Percentiles rank a stretch among this genome's conserved stretches.
Evolutionary conservation across 2,888 invertebrate genomes (phyloP).

Genomic region (Uloborus plumipes): DNA sequence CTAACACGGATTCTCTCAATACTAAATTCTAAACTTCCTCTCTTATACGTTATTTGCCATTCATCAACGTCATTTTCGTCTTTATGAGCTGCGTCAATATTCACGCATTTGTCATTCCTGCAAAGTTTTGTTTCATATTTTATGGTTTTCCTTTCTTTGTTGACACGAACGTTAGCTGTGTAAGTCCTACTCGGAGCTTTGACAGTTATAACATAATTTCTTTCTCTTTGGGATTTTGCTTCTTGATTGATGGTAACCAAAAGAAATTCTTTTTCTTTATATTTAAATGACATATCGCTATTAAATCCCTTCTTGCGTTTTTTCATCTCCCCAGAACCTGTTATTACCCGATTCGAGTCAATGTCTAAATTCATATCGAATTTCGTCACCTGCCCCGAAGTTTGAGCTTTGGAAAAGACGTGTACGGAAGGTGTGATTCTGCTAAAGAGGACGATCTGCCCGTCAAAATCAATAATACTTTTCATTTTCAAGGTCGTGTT

Average conservation of each 20-base stretch:
- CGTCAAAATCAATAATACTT: slow-evolving; percentile 44
- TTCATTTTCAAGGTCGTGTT: slow-evolving; percentile 39
- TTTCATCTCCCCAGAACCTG: slow-evolving; percentile 38
- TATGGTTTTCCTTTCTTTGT: slow-evolving; percentile 43
- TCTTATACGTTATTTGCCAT: slow-evolving; percentile 36
- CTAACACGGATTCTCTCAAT: slow-evolving; percentile 35
- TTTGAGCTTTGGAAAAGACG: slow-evolving; percentile 38
- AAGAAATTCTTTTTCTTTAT: slow-evolving; percentile 43
- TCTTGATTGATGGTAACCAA: slow-evolving; percentile 36
- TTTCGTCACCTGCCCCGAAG: slow-evolving; percentile 24
- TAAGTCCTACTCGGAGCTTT: slow-evolving; percentile 26
- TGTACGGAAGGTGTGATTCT: slow-evolving; percentile 47
- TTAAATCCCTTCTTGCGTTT: slow-evolving; percentile 52
- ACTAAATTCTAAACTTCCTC: slow-evolving; percentile 30
- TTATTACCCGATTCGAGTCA: slow-evolving; percentile 25
- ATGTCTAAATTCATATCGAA: slow-evolving; percentile 36
- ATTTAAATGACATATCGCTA: slow-evolving; percentile 44
- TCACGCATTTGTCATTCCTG: slow-evolving; percentile 37
- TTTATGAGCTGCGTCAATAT: slow-evolving; percentile 33
- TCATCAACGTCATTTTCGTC: slow-evolving; percentile 30
- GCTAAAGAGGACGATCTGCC: slow-evolving; percentile 11
- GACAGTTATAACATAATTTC: slow-evolving; percentile 40
- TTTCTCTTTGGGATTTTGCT: slow-evolving; percentile 37
- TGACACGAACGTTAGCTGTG: slow-evolving; percentile 17
- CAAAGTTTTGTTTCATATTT: slow-evolving; percentile 54